Base-by-base conservation (phyloP, 2,113 vertebrate genomes). In the Sialia sialis region DNA sequence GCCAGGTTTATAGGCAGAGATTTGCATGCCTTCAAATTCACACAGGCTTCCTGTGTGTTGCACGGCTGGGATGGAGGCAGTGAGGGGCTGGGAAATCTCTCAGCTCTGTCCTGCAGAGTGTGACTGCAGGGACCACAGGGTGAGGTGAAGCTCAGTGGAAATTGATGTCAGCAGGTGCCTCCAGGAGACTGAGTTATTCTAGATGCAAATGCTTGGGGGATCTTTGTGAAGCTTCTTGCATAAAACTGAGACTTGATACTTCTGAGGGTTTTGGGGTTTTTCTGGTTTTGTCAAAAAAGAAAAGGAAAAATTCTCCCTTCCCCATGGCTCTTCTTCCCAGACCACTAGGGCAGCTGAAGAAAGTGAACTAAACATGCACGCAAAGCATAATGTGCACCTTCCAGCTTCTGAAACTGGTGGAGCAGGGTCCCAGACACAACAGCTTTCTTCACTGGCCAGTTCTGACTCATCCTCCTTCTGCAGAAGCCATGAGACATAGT, bases 401-500 rank as follows among this genome's bases (percentile, higher is more conserved):
- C 59, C 46, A 93, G 55, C 63, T 84, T 48, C 79, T 82, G 72
- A 93, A 86, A 79, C 32, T 41, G 73, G 32, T 39, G 41, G 56
- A 60, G 34, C 8, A 6, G 73, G 67, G 34, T 90, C 85, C 82
- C 85, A 93, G 85, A 69, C 11, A 9, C 67, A 76, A 60, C 66
- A 80, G 74, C 78, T 88, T 88, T 86, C 75, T 80, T 94, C 55
- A 43, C 46, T 77, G 76, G 55, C 88, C 92, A 43, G 29, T 66
- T 96, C 75, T 95, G 94, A 96, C 59, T 96, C 94, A 96, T 10
- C 21, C 55, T 70, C 12, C 43, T 90, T 86, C 92, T 90, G 89
- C 63, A 93, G 92, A 95, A 96, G 68, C 69, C 68, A 30, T 88
- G 96, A 95, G 90, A 69, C 82, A 96, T 49, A 95, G 74, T 16